Evolutionary conservation across 2,797 vertebrate species (phyloP).

Genomic region (Epinephelus awoara): DNA sequence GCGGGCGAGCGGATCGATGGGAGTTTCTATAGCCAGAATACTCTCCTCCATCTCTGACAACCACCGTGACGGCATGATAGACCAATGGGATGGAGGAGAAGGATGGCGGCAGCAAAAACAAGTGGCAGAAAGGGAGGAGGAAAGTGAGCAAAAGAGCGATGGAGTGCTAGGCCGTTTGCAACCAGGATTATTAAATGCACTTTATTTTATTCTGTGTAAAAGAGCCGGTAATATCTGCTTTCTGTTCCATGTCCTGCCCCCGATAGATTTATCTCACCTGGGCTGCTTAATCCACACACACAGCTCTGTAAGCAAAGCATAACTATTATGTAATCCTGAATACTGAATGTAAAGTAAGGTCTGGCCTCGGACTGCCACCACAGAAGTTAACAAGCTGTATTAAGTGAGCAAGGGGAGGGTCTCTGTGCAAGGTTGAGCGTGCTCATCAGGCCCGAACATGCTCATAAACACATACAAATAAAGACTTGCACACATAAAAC

Average conservation of each 20-base stretch:
- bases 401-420: slow-evolving; percentile 41
- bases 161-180: slow-evolving; percentile 28
- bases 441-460: slow-evolving; percentile 39
- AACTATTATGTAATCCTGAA: slow-evolving; percentile 42
- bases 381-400: slow-evolving; percentile 57
- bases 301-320: slow-evolving; percentile 25
- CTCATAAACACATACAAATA: slow-evolving; percentile 46
- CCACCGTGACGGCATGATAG: slow-evolving; percentile 58
- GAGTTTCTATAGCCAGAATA: slow-evolving; percentile 78
- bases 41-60: slow-evolving; percentile 84
- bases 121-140: background rate
- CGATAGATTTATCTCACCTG: slow-evolving; percentile 40
- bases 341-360: slow-evolving; percentile 35
- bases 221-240: slow-evolving; percentile 21
- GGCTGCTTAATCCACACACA: slow-evolving; percentile 32
- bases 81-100: slow-evolving; percentile 58
- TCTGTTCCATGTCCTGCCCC: background rate
- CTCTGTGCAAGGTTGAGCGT: slow-evolving; percentile 41
- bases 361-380: slow-evolving; percentile 49
- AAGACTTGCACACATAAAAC: slow-evolving; percentile 21
- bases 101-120: slow-evolving; percentile 52
- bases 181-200: slow-evolving; percentile 34
- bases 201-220: slow-evolving; percentile 20
- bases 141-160: slow-evolving; percentile 25
- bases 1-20: slow-evolving; percentile 81